Conservation (phyloP, 2,113 vertebrate genomes). For the Pandion haliaetus region DNA sequence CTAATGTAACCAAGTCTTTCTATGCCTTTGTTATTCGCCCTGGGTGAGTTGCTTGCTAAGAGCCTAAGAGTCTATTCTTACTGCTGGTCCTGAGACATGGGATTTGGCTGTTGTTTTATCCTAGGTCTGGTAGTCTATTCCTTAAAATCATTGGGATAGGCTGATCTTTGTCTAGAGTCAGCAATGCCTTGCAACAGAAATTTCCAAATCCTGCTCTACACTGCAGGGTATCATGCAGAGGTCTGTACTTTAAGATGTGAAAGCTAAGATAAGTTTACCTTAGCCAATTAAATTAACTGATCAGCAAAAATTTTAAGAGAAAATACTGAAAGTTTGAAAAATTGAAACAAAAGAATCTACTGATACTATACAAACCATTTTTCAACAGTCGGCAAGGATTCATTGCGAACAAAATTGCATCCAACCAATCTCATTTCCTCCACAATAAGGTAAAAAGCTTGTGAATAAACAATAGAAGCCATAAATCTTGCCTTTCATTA, state of each 20-base stretch:
- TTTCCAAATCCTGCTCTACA: background rate
- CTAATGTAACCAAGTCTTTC: background rate
- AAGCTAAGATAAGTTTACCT: background rate
- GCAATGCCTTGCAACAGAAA: background rate
- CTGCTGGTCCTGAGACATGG: background rate
- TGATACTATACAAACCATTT: background rate
- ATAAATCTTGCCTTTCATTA: background rate
- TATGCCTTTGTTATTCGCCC: background rate
- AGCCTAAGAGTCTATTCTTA: background rate
- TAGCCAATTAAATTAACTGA: background rate
- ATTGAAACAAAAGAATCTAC: background rate
- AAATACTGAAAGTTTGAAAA: background rate
- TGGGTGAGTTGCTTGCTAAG: background rate
- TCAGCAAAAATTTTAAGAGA: background rate
- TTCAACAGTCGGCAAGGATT: background rate
- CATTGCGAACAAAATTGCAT: background rate
- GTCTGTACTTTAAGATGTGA: background rate
- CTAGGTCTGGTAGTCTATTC: background rate
- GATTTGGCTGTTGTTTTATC: background rate
- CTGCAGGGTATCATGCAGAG: rapidly evolving
- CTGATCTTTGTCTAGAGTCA: background rate
- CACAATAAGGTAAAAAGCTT: background rate
- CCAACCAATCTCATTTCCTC: background rate
- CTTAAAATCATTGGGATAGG: background rate
- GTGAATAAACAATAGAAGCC: background rate